A percentile compares a stretch with the other conserved stretches of the same genome.
phyloP scores from a whole-genome alignment of 2,888 invertebrate genomes.

The Labia minor region DNA sequence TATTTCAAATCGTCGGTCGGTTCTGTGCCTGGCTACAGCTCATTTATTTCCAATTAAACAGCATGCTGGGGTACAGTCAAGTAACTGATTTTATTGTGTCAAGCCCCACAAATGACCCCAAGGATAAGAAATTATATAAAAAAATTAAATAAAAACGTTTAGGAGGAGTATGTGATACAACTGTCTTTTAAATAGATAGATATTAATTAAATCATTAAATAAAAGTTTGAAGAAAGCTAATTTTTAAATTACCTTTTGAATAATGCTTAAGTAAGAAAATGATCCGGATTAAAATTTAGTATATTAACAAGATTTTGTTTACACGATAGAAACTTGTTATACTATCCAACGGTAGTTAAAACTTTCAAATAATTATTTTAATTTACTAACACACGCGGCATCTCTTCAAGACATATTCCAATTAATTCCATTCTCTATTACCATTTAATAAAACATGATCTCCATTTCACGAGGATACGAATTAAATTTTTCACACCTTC shows the following conservation, averaged over 20 bases:
- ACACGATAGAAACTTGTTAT: not conserved
- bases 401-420: not conserved
- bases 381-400: not conserved
- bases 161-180: no score
- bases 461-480: not conserved
- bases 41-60: no score
- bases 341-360: not conserved
- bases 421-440: not conserved
- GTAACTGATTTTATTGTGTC: no score
- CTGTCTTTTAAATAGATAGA: no score
- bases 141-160: no score
- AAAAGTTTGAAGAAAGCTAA: no score
- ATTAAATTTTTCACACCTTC: not conserved
- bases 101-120: no score
- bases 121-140: no score
- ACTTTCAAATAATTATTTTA: slow-evolving; percentile 1
- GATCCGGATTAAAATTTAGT: not conserved
- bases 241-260: not conserved
- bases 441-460: not conserved
- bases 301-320: not conserved
- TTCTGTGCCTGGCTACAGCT: no score
- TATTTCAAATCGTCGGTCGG: no score
- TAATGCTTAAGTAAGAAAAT: not conserved
- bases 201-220: no score
- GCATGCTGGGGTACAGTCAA: no score